Conservation (phyloP, 2,113 vertebrate species). For the Chaenogobius annularis region DNA sequence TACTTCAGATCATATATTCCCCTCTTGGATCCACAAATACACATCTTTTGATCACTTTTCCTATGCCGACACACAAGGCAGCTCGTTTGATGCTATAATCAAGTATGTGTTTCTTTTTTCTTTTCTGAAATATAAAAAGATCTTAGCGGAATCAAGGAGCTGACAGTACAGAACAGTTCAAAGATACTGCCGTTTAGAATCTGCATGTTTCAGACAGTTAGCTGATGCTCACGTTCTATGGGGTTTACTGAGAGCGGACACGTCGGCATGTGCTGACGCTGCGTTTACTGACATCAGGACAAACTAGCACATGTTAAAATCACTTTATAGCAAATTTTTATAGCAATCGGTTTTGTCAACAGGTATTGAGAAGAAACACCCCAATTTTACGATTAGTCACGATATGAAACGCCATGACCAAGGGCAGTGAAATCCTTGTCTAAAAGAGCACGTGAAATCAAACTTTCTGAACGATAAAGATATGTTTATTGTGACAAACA, state of each 20-base stretch:
- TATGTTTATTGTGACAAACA: too few species aligned
- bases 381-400: too few species aligned
- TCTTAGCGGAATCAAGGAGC: not conserved
- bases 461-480: too few species aligned
- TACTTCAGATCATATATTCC: slow-evolving; percentile 34
- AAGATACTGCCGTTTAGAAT: slow-evolving; percentile 16
- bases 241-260: not conserved
- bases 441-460: too few species aligned
- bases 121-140: slow-evolving; percentile 23
- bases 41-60: slow-evolving; percentile 37
- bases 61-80: slow-evolving; percentile 6
- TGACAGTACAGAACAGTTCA: slow-evolving; percentile 12
- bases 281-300: not conserved
- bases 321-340: not conserved
- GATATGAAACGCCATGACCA: too few species aligned
- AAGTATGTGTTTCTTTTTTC: slow-evolving; percentile 10
- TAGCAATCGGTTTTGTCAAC: not conserved
- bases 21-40: slow-evolving; percentile 16
- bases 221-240: not conserved
- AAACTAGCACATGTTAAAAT: not conserved
- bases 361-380: not conserved
- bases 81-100: slow-evolving; percentile 37
- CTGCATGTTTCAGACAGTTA: not conserved
- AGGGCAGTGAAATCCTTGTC: too few species aligned
- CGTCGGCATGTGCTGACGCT: not conserved